Percentiles rank a stretch among this genome's conserved stretches.
phyloP scores from a whole-genome alignment of 2,888 invertebrate genomes.

The Atethmia centrago region DNA sequence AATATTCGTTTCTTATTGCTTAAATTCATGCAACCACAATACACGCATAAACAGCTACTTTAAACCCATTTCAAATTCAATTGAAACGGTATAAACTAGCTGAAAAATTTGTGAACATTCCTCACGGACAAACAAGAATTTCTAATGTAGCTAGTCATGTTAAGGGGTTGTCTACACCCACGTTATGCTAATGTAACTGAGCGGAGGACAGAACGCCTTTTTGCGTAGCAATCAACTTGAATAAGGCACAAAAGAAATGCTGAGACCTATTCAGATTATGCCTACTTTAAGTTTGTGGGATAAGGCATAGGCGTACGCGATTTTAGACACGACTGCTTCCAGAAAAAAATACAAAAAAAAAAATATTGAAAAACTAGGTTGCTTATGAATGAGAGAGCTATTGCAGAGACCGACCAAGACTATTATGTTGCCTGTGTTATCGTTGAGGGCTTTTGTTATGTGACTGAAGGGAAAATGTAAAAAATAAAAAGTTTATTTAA shows the following conservation, averaged over 20 bases:
- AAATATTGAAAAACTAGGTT: no score
- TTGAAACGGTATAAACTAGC: constrained; percentile 36
- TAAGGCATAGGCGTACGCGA: constrained; percentile 33
- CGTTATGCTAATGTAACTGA: constrained; percentile 52
- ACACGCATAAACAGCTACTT: constrained; percentile 17
- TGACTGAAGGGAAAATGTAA: not conserved
- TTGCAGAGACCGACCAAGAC: not conserved
- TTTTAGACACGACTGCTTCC: not conserved
- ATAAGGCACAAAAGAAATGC: constrained; percentile 60
- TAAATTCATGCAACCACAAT: not conserved
- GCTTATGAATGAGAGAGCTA: not conserved
- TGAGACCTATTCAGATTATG: constrained; percentile 49
- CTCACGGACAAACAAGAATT: constrained; percentile 29
- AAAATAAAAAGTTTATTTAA: not conserved
- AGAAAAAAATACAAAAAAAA: not conserved
- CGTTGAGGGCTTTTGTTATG: not conserved
- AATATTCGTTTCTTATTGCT: not conserved
- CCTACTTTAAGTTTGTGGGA: constrained; percentile 26
- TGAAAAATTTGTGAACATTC: constrained; percentile 42
- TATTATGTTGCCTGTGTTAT: not conserved
- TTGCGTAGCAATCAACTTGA: constrained; percentile 62
- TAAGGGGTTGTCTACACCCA: constrained; percentile 58
- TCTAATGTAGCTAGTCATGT: constrained; percentile 40
- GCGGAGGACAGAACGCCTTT: constrained; percentile 54
- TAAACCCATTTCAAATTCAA: constrained; percentile 33